Conservation (phyloP, 2,113 vertebrate species). For the Heptranchias perlo region DNA sequence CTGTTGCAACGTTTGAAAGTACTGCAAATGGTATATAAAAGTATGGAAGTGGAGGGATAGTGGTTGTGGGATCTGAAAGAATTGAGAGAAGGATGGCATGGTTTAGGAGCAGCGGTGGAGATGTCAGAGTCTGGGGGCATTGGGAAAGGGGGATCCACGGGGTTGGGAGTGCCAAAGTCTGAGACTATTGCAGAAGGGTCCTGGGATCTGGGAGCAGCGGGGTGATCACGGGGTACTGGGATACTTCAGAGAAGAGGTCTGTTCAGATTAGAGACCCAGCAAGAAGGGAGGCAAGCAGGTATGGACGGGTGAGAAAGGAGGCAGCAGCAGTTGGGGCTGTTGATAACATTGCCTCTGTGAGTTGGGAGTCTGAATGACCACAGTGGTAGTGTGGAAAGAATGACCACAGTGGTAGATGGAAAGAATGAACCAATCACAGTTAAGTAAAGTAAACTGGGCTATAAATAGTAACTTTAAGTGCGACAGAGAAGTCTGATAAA, state of each 20-base stretch:
- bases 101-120: no score
- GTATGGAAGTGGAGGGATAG: not conserved
- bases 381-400: not conserved
- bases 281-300: not conserved
- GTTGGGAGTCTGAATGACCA: not conserved
- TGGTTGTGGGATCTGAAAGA: not conserved
- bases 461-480: not conserved
- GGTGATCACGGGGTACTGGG: not conserved
- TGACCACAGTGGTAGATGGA: not conserved
- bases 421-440: not conserved
- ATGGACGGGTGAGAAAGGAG: not conserved
- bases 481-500: not conserved
- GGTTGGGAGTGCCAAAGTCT: not conserved
- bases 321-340: not conserved
- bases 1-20: no score
- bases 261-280: not conserved
- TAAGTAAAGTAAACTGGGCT: not conserved
- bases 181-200: not conserved
- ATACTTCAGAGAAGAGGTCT: not conserved
- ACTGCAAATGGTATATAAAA: not conserved
- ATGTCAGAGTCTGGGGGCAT: not conserved
- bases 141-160: not conserved
- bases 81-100: not conserved
- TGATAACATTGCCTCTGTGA: not conserved
- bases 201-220: not conserved